Percentiles rank a stretch among this genome's conserved stretches.
phyloP scores from a whole-genome alignment of 2,797 vertebrate genomes.

The Streptopelia turtur region DNA sequence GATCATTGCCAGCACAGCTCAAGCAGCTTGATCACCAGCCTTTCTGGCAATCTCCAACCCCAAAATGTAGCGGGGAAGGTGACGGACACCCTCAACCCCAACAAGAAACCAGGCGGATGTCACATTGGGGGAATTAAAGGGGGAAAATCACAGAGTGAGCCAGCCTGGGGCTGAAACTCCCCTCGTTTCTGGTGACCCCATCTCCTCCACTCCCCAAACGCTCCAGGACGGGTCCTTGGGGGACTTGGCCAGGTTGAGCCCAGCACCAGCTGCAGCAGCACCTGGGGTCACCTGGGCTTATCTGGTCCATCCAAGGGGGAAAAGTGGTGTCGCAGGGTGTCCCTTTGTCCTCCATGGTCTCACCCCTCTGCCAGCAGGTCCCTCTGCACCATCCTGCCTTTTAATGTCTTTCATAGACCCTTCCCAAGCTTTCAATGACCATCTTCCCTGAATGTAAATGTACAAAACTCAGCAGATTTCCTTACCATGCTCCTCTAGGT shows the following conservation, averaged over 20 bases:
- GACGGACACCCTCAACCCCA: background rate
- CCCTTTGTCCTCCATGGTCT: background rate
- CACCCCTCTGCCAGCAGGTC: background rate
- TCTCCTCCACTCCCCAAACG: background rate
- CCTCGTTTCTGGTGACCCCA: background rate
- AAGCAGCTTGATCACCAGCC: background rate
- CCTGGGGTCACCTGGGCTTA: background rate
- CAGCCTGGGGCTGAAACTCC: background rate
- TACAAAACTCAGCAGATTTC: background rate
- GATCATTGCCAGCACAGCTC: background rate
- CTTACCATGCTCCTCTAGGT: fast-evolving
- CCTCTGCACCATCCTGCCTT: background rate
- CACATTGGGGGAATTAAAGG: background rate
- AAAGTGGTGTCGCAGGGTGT: fast-evolving
- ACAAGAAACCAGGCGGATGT: too few species aligned
- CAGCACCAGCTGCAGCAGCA: background rate
- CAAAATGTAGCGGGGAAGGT: background rate
- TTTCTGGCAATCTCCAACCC: background rate
- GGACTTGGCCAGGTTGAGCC: background rate
- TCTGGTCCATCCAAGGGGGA: background rate
- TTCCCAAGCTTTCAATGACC: background rate
- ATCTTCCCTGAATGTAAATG: background rate
- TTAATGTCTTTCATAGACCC: background rate
- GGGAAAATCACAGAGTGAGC: background rate
- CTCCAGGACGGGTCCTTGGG: background rate